Evolutionary conservation across 2,888 invertebrate species (phyloP), one percentile per base, ranked within the genome.

Genomic region (Phalera bucephala): DNA sequence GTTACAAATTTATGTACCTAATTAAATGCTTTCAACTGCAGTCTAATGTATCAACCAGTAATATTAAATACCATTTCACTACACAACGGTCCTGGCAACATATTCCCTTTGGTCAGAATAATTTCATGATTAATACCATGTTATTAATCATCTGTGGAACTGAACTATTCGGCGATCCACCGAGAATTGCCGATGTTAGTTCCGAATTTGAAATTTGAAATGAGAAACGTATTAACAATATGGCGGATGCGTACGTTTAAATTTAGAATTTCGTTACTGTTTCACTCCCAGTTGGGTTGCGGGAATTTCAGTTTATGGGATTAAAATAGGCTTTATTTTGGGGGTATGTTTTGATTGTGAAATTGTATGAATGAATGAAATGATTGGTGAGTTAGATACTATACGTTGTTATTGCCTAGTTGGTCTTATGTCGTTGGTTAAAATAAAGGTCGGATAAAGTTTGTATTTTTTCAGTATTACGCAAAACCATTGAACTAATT

Each of bases 111-210:
- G n/a, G n/a, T n/a, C n/a, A n/a, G n/a, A n/a, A n/a, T n/a, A n/a
- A n/a, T n/a, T n/a, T n/a, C 68, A 67, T 81, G 80, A 80, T 80
- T 81, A 81, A 80, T 82, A 80, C 65, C 72, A 64, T 64, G 73
- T 64, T 73, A 79, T 79, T 79, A 80, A 78, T 82, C 81, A 81
- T 78, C 68, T 66, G 73, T 64, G 67, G 62, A 67, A 64, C 74
- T 67, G 71, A 77, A 81, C 81, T 83, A 81, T 85, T 80, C 80
- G 78, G 67, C 67, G 72, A 72, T 63, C 76, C 57, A 67, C 40
- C 41, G 79, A 75, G 84, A 77, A 77, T 77, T 72, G 67, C 68
- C 71, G 66, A 61, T 74, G 68, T 70, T 72, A 60, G 75, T 73
- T 14, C 67, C 62, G 67, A 64, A 77, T 78, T 72, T 64, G 68